Percentiles rank a stretch among this genome's conserved stretches.
phyloP scores from a whole-genome alignment of 2,113 vertebrate genomes.

The Malurus elegans region DNA sequence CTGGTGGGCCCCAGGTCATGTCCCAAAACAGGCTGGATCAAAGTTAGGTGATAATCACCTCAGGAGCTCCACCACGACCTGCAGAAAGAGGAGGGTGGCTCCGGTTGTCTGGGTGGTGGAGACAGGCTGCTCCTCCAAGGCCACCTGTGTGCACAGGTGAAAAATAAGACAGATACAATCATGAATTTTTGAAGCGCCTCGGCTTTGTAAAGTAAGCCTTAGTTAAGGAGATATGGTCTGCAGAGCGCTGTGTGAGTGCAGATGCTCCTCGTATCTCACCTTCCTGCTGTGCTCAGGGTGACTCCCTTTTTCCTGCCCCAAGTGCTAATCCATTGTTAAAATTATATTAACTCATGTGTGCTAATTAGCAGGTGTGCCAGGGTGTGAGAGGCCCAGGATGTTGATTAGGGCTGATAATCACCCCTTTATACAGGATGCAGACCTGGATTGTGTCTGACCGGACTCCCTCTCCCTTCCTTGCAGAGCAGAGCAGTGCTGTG shows the following conservation, averaged over 20 bases:
- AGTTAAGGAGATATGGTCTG: background rate
- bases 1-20: background rate
- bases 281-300: background rate
- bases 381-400: conserved; percentile 32
- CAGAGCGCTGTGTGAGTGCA: background rate
- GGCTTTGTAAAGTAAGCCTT: conserved; percentile 9
- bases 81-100: background rate
- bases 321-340: conserved; percentile 44
- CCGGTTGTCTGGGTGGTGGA: background rate
- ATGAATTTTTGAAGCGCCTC: conserved; percentile 39
- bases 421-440: background rate
- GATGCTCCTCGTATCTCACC: background rate
- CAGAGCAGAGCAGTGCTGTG: background rate
- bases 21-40: background rate
- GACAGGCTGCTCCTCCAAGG: background rate
- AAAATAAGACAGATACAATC: conserved; percentile 29
- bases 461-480: background rate
- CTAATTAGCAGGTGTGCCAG: conserved; percentile 63
- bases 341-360: background rate
- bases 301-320: conserved; percentile 1
- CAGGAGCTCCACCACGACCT: background rate
- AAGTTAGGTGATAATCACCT: background rate
- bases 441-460: background rate
- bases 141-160: background rate
- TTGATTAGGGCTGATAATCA: conserved; percentile 38